Conservation (phyloP, 2,113 vertebrate genomes). For the Phalacrocorax pelagicus region DNA sequence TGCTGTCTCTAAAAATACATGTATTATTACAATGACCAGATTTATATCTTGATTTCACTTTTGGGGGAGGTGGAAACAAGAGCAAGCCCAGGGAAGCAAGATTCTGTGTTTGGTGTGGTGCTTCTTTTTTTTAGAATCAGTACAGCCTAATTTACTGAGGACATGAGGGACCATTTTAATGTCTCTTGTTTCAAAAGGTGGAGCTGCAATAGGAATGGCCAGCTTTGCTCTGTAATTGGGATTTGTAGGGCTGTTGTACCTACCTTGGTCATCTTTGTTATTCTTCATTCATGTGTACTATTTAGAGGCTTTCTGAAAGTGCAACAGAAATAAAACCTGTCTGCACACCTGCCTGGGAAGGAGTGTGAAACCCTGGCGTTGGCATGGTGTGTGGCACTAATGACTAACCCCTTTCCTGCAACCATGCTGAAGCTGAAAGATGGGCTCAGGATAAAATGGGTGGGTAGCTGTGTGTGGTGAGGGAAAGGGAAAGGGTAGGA, state of each 20-base stretch:
- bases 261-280: background rate
- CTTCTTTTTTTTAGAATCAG: background rate
- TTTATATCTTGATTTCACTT: background rate
- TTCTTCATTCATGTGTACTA: background rate
- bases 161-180: background rate
- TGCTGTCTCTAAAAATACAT: background rate
- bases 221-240: background rate
- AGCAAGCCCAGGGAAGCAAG: background rate
- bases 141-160: background rate
- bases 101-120: background rate
- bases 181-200: background rate
- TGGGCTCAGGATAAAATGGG: background rate
- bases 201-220: background rate
- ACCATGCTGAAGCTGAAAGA: background rate
- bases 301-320: background rate
- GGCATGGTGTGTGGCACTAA: background rate
- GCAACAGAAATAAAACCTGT: background rate
- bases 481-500: background rate
- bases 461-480: background rate
- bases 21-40: background rate
- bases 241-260: background rate
- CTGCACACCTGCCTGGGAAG: background rate
- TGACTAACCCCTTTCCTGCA: background rate
- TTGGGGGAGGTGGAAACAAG: background rate
- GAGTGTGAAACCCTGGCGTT: background rate